A percentile compares a stretch with the other conserved stretches of the same genome.
Evolutionary conservation across 2,888 invertebrate species (phyloP).

Genomic region (Ophraella communa): DNA sequence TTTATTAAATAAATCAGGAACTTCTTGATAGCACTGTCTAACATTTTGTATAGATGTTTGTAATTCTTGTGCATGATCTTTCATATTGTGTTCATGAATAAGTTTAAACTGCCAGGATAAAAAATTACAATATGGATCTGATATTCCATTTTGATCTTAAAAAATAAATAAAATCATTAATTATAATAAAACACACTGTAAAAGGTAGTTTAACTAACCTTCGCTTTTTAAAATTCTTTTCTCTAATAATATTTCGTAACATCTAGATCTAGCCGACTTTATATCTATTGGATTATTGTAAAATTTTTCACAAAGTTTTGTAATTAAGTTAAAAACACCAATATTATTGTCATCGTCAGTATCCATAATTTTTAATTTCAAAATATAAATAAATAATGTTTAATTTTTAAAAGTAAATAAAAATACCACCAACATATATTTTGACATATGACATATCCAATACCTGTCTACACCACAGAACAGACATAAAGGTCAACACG

Average conservation of each 20-base stretch:
- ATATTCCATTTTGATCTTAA: conserved; percentile 45
- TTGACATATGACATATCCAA: too few species aligned
- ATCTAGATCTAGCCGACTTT: conserved; percentile 48
- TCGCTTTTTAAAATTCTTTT: conserved; percentile 35
- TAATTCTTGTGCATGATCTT: conserved; percentile 47
- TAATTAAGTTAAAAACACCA: conserved; percentile 48
- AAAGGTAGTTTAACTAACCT: conserved; percentile 30
- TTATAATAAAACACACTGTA: neutral
- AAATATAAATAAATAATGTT: neutral
- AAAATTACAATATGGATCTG: conserved; percentile 51
- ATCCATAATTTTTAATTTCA: conserved; percentile 32
- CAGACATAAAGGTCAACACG: too few species aligned
- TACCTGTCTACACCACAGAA: too few species aligned
- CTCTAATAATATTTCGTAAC: conserved; percentile 51
- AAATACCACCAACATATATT: too few species aligned
- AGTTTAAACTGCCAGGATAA: conserved; percentile 54
- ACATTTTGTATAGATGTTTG: conserved; percentile 41
- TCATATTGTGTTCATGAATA: conserved; percentile 46
- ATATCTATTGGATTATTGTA: conserved; percentile 40
- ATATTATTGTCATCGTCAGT: conserved; percentile 14
- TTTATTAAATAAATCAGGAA: conserved; percentile 35
- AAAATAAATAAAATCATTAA: neutral
- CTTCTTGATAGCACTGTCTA: conserved; percentile 38
- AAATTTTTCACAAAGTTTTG: conserved; percentile 53
- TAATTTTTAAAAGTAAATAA: too few species aligned